Conservation (phyloP, 2,113 vertebrate genomes). For the Lethenteron camtschaticum region DNA sequence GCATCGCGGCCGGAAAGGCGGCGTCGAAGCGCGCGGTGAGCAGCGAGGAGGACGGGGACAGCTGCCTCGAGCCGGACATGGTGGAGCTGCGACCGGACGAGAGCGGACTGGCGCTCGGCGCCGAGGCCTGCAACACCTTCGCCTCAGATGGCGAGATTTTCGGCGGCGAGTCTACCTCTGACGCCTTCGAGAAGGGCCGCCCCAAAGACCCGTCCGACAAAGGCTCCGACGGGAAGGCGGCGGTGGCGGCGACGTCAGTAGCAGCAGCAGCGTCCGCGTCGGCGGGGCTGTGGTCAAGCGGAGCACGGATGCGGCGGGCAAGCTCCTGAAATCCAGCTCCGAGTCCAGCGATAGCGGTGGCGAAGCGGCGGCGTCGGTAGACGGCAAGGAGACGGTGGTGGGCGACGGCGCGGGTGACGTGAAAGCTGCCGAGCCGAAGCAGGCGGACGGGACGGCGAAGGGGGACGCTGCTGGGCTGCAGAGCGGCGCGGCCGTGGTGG, state of each 20-base stretch:
- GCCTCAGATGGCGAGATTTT: conserved; percentile 8
- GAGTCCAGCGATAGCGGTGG: background rate
- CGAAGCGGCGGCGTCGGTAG: background rate
- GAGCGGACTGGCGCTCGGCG: conserved; percentile 60
- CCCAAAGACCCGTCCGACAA: conserved; percentile 16
- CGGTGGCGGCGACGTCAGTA: conserved; percentile 20
- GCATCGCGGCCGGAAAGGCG: conserved; percentile 26
- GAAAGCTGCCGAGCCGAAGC: conserved; percentile 18
- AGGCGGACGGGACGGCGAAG: conserved; percentile 11
- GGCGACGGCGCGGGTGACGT: conserved; percentile 24
- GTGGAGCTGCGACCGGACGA: conserved; percentile 83
- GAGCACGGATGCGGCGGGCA: conserved; percentile 15
- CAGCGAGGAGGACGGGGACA: conserved; percentile 56
- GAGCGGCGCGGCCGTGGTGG: no score
- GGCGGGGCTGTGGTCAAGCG: conserved; percentile 14
- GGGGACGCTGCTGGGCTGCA: conserved; percentile 17
- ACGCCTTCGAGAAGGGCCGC: background rate
- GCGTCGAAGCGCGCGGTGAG: conserved; percentile 65
- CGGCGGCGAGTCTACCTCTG: background rate
- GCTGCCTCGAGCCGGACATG: conserved; percentile 77
- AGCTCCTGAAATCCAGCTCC: conserved; percentile 11
- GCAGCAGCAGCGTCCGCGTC: conserved; percentile 17
- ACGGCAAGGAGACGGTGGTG: conserved; percentile 17
- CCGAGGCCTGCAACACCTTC: conserved; percentile 86
- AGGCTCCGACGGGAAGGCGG: conserved; percentile 13